Percentiles rank a stretch among this genome's conserved stretches.
Conservation (phyloP, 2,888 invertebrate species). For the Atethmia centrago region DNA sequence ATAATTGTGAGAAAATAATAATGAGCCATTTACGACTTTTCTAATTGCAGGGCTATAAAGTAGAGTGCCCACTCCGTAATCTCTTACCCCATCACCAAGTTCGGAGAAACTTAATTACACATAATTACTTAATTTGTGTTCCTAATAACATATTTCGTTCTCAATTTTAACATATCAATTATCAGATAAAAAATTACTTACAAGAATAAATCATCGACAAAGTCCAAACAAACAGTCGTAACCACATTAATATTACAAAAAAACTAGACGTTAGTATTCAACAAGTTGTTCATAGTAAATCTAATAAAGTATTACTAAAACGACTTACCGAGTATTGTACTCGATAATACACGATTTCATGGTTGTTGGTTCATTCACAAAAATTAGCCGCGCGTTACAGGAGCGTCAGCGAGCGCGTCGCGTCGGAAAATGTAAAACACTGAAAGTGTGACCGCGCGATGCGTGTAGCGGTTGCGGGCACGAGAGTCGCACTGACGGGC, state of each 20-base stretch:
- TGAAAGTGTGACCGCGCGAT: constrained; percentile 33
- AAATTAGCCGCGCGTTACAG: constrained; percentile 36
- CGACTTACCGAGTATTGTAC: constrained; percentile 57
- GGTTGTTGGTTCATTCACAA: constrained; percentile 58
- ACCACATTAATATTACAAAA: constrained; percentile 14
- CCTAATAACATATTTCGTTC: background rate
- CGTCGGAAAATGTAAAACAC: constrained; percentile 50
- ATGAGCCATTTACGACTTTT: constrained; percentile 5
- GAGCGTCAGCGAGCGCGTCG: constrained; percentile 46
- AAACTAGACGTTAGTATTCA: constrained; percentile 27
- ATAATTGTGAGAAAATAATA: constrained; percentile 21
- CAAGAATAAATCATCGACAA: constrained; percentile 12
- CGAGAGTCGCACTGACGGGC: constrained; percentile 63
- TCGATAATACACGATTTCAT: constrained; percentile 57
- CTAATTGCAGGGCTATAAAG: constrained; percentile 28
- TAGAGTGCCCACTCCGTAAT: constrained; percentile 11
- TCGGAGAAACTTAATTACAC: constrained; percentile 10
- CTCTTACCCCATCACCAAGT: constrained; percentile 6
- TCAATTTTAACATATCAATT: background rate
- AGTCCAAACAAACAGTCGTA: constrained; percentile 19
- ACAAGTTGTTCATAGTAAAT: constrained; percentile 46
- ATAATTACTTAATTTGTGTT: background rate
- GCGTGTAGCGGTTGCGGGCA: constrained; percentile 62
- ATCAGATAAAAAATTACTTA: constrained; percentile 25
- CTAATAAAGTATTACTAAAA: constrained; percentile 23